Evolutionary conservation across 2,797 vertebrate genomes (phyloP).

Genomic region (Buphagus erythrorhynchus): DNA sequence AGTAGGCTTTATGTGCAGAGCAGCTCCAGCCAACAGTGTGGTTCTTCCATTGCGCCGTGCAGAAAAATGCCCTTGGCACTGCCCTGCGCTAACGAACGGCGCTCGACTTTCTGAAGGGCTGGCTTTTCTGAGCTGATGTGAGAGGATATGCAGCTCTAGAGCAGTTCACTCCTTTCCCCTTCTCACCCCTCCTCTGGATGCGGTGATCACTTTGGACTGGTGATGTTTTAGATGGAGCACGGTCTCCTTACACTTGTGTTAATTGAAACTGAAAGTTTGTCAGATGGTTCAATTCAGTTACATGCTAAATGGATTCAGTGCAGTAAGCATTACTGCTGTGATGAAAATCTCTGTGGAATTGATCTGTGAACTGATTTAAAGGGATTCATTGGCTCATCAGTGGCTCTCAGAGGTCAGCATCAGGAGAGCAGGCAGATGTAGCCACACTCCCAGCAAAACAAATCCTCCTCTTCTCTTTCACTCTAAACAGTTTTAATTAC

Average conservation of each 20-base stretch:
- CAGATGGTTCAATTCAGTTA: slow-evolving; percentile 27
- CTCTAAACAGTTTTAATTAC: not conserved
- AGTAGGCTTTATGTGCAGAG: not conserved
- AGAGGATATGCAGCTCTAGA: slow-evolving; percentile 19
- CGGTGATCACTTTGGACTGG: not conserved
- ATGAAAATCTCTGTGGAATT: not conserved
- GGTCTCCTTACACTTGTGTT: not conserved
- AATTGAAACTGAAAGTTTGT: slow-evolving; percentile 43
- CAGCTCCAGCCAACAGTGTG: not conserved
- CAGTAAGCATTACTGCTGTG: not conserved
- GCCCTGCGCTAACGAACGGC: accelerated
- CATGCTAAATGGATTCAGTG: slow-evolving; percentile 16
- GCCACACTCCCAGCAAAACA: not conserved
- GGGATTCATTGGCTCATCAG: not conserved
- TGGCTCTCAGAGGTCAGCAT: not conserved
- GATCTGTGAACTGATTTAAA: slow-evolving; percentile 41
- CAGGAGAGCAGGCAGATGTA: not conserved
- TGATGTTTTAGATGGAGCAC: not conserved
- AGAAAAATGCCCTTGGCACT: not conserved
- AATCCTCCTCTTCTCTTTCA: not conserved
- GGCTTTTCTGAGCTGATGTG: not conserved
- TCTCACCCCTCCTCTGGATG: not conserved
- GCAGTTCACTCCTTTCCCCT: not conserved
- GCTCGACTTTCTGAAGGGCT: not conserved
- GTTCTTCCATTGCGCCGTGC: not conserved